Percentiles rank a stretch among this genome's conserved stretches.
Evolutionary conservation across 2,888 invertebrate species (phyloP).

Genomic region (Tetanocera ferruginea): DNA sequence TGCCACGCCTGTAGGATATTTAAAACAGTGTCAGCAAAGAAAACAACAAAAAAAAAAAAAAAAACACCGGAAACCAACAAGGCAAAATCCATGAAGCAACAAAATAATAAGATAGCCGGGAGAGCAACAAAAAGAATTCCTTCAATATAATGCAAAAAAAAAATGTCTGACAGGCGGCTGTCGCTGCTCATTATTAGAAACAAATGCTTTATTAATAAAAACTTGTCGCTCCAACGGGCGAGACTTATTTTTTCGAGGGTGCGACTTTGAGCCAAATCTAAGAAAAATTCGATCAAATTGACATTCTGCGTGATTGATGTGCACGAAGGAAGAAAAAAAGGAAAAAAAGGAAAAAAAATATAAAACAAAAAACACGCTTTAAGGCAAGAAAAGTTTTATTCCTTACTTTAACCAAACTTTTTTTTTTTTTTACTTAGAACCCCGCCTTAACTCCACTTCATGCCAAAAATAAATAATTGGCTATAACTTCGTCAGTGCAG

Average conservation of each 20-base stretch:
- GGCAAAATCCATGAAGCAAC: background rate
- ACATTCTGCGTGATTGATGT: conserved; percentile 48
- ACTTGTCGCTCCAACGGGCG: conserved; percentile 40
- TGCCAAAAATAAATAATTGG: background rate
- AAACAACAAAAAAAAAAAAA: conserved; percentile 25
- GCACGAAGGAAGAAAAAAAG: background rate
- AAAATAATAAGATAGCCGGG: background rate
- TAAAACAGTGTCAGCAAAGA: conserved; percentile 8
- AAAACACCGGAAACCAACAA: background rate
- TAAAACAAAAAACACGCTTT: background rate
- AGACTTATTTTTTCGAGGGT: background rate
- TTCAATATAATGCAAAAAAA: background rate
- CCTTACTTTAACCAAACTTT: no score
- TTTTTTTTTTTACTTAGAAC: background rate
- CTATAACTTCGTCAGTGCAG: background rate
- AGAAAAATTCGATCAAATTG: conserved; percentile 36
- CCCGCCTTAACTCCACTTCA: background rate
- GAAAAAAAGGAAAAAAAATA: background rate
- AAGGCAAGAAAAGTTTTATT: background rate
- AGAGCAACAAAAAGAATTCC: no score
- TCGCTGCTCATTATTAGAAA: conserved; percentile 48
- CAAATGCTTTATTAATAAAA: conserved; percentile 51
- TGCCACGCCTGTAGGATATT: conserved; percentile 30
- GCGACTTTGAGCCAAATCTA: conserved; percentile 6
- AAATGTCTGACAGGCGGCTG: conserved; percentile 46